phyloP scores from a whole-genome alignment of 2,113 vertebrate genomes.

The Dipodomys merriami region DNA sequence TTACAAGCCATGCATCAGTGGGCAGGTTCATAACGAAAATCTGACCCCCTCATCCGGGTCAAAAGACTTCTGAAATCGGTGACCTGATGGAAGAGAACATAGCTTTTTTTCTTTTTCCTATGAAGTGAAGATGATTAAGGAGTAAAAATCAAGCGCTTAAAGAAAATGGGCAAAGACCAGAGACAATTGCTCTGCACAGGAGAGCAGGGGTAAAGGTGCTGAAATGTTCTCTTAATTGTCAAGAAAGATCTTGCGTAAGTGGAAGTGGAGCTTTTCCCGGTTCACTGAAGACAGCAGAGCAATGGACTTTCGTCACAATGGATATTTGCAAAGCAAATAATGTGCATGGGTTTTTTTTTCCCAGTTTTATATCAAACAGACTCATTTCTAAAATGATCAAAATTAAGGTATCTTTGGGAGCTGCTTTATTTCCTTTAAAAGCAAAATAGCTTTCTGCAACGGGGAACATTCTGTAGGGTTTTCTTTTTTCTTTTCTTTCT shows the following conservation, averaged over 20 bases:
- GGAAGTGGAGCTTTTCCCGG: background rate
- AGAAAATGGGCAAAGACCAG: background rate
- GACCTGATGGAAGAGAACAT: background rate
- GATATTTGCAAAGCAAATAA: background rate
- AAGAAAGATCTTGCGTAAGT: background rate
- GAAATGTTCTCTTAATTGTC: background rate
- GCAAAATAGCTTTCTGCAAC: background rate
- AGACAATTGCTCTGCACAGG: background rate
- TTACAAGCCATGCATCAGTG: slow-evolving; percentile 20
- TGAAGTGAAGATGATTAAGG: slow-evolving; percentile 23
- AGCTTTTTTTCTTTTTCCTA: too few species aligned
- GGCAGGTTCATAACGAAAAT: background rate
- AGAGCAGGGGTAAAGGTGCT: background rate
- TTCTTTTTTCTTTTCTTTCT: background rate
- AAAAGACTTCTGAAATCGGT: background rate
- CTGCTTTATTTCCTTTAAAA: background rate
- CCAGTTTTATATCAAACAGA: background rate
- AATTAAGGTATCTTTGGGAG: background rate
- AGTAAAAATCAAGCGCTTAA: background rate
- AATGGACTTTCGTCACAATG: background rate
- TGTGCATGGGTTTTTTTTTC: background rate
- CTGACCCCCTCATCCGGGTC: slow-evolving; percentile 20
- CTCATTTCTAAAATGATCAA: background rate
- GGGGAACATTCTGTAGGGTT: background rate
- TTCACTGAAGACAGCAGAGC: background rate